Conservation (phyloP, 2,797 vertebrate genomes). For the Brotula barbata region DNA sequence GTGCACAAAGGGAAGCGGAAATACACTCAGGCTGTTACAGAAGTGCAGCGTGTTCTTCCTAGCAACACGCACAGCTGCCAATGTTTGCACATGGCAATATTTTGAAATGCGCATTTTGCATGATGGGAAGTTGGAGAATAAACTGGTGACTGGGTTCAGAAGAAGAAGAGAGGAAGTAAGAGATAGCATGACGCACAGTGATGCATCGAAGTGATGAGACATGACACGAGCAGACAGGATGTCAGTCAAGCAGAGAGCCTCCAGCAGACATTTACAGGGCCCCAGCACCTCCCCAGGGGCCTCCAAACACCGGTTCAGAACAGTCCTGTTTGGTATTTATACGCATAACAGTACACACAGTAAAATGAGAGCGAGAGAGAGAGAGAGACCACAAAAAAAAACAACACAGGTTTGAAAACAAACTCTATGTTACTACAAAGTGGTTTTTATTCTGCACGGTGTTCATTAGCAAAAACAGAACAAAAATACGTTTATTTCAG, state of each 20-base stretch:
- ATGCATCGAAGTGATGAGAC: conserved; percentile 42
- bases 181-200: conserved; percentile 40
- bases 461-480: no score
- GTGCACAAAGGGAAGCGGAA: conserved; percentile 1
- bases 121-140: conserved; percentile 39
- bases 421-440: no score
- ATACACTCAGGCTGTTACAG: conserved; percentile 23
- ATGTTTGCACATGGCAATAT: conserved; percentile 5
- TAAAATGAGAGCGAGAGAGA: no score
- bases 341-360: no score
- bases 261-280: no score
- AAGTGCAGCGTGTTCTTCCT: conserved; percentile 49
- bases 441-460: no score
- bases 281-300: conserved; percentile 9
- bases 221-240: conserved; percentile 71
- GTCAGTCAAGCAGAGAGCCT: conserved; percentile 71
- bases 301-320: conserved; percentile 4
- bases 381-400: no score
- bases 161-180: conserved; percentile 65
- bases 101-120: conserved; percentile 10
- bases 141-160: conserved; percentile 27
- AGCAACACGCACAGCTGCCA: conserved; percentile 12
- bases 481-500: no score
- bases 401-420: no score
- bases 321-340: no score